These are phyloP conservation scores for Lysandra bellargus DNA, from an alignment of 2,888 invertebrate genomes.

Conservation along the genomic window DNA sequence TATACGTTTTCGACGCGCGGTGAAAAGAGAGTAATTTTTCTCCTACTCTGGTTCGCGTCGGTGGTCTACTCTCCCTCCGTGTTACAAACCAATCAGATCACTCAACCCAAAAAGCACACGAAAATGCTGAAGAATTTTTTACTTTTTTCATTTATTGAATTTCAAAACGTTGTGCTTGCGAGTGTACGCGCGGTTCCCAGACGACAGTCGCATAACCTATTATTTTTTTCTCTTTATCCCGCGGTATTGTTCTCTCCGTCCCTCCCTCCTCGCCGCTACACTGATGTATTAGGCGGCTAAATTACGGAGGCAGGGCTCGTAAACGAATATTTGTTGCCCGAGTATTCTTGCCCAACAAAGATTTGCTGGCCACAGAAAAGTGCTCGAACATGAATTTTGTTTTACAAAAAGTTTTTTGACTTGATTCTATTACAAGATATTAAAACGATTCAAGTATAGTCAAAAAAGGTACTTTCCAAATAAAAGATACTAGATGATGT, in stretches of 20 bases:
- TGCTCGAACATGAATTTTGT: not conserved
- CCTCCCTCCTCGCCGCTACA: not conserved
- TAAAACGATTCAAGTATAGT: too few species aligned
- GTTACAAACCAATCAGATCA: not conserved
- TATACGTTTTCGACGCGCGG: not conserved
- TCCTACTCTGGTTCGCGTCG: not conserved
- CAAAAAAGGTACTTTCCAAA: too few species aligned
- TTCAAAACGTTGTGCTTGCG: not conserved
- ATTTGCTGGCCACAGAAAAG: not conserved
- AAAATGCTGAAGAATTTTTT: not conserved
- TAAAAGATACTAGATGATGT: too few species aligned
- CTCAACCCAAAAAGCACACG: not conserved
- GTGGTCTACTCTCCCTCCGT: not conserved
- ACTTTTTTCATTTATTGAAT: not conserved
- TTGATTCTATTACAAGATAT: too few species aligned
- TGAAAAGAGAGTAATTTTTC: not conserved
- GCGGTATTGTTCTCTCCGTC: slow-evolving; percentile 25
- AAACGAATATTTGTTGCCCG: slow-evolving; percentile 27
- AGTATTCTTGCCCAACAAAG: not conserved
- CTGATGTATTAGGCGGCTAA: slow-evolving; percentile 30
- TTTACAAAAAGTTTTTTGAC: too few species aligned
- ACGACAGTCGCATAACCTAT: slow-evolving; percentile 33
- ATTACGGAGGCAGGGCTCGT: slow-evolving; percentile 24
- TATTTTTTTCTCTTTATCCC: slow-evolving; percentile 30
- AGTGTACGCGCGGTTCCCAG: slow-evolving; percentile 30